Evolutionary conservation across 2,888 invertebrate genomes (phyloP).

Genomic region (Pomacea canaliculata): DNA sequence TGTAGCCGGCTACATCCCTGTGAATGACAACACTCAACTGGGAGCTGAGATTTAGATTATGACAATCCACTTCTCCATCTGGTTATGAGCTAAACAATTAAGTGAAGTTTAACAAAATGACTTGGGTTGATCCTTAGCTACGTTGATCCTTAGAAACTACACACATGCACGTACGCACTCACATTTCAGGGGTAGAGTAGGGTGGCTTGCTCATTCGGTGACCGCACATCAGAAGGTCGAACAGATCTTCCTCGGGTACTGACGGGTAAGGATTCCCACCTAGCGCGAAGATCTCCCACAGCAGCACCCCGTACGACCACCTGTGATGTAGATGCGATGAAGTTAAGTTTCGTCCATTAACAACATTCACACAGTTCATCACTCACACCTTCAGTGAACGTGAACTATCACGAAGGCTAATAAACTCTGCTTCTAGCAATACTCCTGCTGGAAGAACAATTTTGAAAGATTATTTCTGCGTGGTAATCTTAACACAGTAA

Average conservation of each 20-base stretch:
- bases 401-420: background rate
- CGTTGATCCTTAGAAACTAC: too few relatives aligned
- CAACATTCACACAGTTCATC: background rate
- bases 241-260: constrained; percentile 93
- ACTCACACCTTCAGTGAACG: background rate
- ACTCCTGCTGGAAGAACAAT: background rate
- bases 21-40: too few relatives aligned
- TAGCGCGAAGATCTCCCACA: constrained; percentile 99
- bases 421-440: background rate
- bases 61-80: too few relatives aligned
- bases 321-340: constrained; percentile 71
- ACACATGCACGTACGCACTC: constrained; percentile 40
- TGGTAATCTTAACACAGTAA: too few relatives aligned
- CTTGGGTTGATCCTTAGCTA: too few relatives aligned
- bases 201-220: constrained; percentile 96
- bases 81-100: too few relatives aligned
- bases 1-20: too few relatives aligned
- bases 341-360: background rate
- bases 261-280: constrained; percentile 98
- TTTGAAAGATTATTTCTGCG: too few relatives aligned
- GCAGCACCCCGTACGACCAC: constrained; percentile 95
- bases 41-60: too few relatives aligned
- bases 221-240: constrained; percentile 89
- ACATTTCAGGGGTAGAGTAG: constrained; percentile 94
- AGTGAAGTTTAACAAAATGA: too few relatives aligned